These are phyloP conservation scores for Cheiracanthium punctorium DNA, from an alignment of 2,888 invertebrate species.

Conservation along the genomic window DNA sequence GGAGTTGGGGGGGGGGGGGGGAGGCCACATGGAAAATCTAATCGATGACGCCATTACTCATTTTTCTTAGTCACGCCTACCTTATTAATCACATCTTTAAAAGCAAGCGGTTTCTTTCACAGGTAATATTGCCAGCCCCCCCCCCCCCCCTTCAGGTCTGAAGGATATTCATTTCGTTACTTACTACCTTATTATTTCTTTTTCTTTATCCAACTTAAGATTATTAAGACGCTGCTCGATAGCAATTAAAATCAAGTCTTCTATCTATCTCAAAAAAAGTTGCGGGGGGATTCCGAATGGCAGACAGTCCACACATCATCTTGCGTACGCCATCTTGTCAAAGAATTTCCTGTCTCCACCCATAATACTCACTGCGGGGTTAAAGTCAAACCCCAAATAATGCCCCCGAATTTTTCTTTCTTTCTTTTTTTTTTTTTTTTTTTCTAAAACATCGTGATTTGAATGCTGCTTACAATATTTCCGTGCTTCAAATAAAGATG, in stretches of 20 bases:
- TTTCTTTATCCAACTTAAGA: no score
- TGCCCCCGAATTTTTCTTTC: neutral
- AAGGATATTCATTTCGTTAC: constrained; percentile 8
- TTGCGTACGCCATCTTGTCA: constrained; percentile 33
- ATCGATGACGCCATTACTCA: constrained; percentile 69
- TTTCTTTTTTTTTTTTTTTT: neutral
- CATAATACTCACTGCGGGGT: constrained; percentile 23
- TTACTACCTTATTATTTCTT: neutral
- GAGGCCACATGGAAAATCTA: constrained; percentile 39
- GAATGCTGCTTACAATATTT: constrained; percentile 7
- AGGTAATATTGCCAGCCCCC: no score
- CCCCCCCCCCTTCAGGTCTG: neutral
- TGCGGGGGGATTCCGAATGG: constrained; percentile 21
- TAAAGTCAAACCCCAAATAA: constrained; percentile 5
- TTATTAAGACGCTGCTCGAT: constrained; percentile 31
- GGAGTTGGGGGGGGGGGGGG: neutral
- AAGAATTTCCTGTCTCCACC: constrained; percentile 59
- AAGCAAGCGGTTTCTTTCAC: constrained; percentile 61
- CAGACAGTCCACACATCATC: constrained; percentile 42
- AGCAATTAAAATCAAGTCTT: constrained; percentile 65
- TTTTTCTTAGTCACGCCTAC: constrained; percentile 64
- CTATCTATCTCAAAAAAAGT: constrained; percentile 31
- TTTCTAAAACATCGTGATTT: constrained; percentile 1
- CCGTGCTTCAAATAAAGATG: neutral
- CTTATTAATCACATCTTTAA: constrained; percentile 68